Base-by-base conservation (phyloP, 2,888 invertebrate species). In the Drosophila infuscata region DNA sequence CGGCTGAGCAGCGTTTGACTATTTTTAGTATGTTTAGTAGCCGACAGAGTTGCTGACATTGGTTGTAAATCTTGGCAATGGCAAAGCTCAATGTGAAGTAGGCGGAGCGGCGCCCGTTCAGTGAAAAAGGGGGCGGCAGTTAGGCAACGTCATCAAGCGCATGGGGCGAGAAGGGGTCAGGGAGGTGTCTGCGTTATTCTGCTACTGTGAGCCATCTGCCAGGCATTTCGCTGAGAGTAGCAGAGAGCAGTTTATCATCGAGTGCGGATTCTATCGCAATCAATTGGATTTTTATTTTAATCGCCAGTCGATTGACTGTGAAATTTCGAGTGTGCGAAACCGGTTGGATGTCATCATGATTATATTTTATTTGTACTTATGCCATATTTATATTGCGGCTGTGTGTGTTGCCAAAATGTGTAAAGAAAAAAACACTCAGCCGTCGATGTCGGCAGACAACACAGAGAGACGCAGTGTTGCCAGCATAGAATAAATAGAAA, bases 311-410 rank as follows among this genome's bases (percentile, higher is more conserved):
- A 69, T 75, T 67, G 71, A 75, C 54, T 83, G 73, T 66, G 56
- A 65, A 81, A 58, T 72, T 56, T 56, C n/a, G 46, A 25, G 29
- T 68, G 59, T 30, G 54, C 12, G 57, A 63, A 88, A 89, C 85
- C 88, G 85, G 85, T 85, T 75, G 72, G 80, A 80, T 85, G 90
- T 76, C 85, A 85, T 85, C 85, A 84, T 88, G 84, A 87, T 57
- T 81, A 66, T 68, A 79, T 81, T 81, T 76, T 58, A 49, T 66
- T 57, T 54, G 57, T 69, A 69, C 69, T 76, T 81, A 76, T 36
- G 63, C 70, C 80, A 67, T 80, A 67, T 78, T 73, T 56, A 76
- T 68, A 60, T 71, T 63, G 49, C 36, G 17, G 17, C 30, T 69
- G 30, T 59, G 58, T 29, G 49, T 63, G n/a, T 73, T 79, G 85